Evolutionary conservation across 2,113 vertebrate genomes (phyloP), one percentile per base, ranked within the genome.

Genomic region (Abramis brama): DNA sequence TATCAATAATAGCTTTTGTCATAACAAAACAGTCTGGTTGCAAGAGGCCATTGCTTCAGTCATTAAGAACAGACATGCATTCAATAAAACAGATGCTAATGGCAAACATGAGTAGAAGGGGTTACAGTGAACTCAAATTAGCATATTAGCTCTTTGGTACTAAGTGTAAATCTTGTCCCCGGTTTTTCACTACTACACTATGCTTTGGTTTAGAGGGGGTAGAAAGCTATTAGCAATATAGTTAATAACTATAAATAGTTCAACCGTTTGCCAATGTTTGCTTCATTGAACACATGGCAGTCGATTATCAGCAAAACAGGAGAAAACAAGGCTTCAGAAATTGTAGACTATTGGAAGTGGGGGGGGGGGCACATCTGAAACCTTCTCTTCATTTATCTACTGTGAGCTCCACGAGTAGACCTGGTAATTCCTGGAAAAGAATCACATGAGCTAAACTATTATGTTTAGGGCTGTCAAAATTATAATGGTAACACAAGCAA

Each of bases 11-110:
- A 59, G 82, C 82, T 57, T 83, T 80, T 84, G 55, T 84, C 87
- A 86, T 88, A 64, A 47, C 76, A 79, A 36, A 74, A 87, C 86
- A 88, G 70, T 88, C 82, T 85, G 77, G 78, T 87, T 86, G 85
- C 85, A 84, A 64, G 76, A 81, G 39, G 73, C 19, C 68, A 85
- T 79, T 71, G 70, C 79, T 85, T 87, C 85, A 85, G 39, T 86
- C 88, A 89, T 78, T 89, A 66, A 77, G 60, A 66, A 87, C 71
- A 77, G 57, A 82, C 88, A 66, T 47, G 79, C 70, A 64, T 86
- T 87, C 88, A 87, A 60, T 80, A 70, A 89, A 84, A 80, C 86
- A 83, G 76, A 82, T 71, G 5, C 11, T 45, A 52, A 52, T 45
- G 82, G 85, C 85, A 83, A 85, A 89, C 73, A 25, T 68, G 66